These are phyloP conservation scores for Drosophila fuyamai DNA, from an alignment of 1,140 invertebrate species.

Conservation along the genomic window DNA sequence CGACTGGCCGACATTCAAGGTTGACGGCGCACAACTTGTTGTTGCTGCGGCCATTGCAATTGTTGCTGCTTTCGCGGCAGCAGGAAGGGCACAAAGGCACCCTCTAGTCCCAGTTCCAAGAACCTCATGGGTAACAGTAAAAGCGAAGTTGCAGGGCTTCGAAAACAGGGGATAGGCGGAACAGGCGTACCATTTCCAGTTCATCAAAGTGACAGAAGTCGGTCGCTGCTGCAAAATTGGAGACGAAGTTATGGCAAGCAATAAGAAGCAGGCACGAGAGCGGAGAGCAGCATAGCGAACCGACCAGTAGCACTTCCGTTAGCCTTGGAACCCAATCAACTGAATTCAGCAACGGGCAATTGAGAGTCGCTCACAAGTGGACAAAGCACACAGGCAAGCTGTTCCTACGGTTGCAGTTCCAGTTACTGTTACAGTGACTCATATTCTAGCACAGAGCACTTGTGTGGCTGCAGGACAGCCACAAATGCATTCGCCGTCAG, in stretches of 20 bases:
- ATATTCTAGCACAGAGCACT: constrained; percentile 33
- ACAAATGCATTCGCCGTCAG: constrained; percentile 4
- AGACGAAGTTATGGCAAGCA: neutral
- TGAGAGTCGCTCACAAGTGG: constrained; percentile 35
- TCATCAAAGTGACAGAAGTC: constrained; percentile 68
- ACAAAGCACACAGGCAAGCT: constrained; percentile 13
- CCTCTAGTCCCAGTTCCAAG: neutral
- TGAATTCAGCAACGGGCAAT: constrained; percentile 33
- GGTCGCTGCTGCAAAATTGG: constrained; percentile 16
- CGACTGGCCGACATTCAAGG: constrained; percentile 78
- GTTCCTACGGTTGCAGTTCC: neutral
- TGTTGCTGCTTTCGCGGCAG: constrained; percentile 24
- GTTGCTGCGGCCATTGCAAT: constrained; percentile 48
- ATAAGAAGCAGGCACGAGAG: constrained; percentile 41
- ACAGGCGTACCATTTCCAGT: constrained; percentile 22
- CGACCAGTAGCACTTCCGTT: constrained; percentile 62
- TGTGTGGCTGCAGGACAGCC: constrained; percentile 29
- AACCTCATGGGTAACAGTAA: constrained; percentile 20
- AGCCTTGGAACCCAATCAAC: constrained; percentile 79
- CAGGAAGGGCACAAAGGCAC: constrained; percentile 12
- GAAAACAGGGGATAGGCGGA: constrained; percentile 4
- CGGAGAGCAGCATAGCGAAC: constrained; percentile 11
- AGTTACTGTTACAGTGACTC: constrained; percentile 20
- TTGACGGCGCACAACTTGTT: constrained; percentile 71
- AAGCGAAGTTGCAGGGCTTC: constrained; percentile 25